Base-by-base conservation (phyloP, 2,113 vertebrate genomes). In the Pterocles burchelli region DNA sequence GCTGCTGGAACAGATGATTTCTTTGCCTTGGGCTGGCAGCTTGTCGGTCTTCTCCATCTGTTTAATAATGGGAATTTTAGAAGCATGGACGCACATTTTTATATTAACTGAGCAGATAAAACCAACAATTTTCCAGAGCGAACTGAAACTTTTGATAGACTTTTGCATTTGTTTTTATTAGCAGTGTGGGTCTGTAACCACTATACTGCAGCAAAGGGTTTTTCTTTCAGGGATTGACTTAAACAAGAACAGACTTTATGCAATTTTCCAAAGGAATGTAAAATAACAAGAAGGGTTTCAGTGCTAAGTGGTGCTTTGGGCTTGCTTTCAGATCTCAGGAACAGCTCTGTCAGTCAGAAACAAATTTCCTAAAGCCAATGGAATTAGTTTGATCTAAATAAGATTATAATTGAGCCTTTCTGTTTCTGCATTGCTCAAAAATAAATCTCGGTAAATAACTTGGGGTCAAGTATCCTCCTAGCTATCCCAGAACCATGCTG, bases 311-410 rank as follows among this genome's bases (percentile, higher is more conserved):
- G 51, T 6, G 10, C 51, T 92, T 85, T 1, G 2, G 82, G 65
- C 59, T 90, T 89, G 63, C 68, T 86, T 91, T 85, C 51, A 48
- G 45, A 86, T 90, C 51, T 71, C 46, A 41, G 67, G 79, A 96
- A 52, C 57, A 65, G 46, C 45, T 90, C 68, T 90, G 63, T 90
- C 82, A 90, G 63, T 71, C 78, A 91, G 75, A 24, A 92, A n/a
- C 52, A 90, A 88, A 90, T 90, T 81, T 93, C 17, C 52, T 75
- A 80, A 88, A 93, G 79, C 65, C 9, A 94, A 31, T 68, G 67
- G 79, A 95, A 86, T 96, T 94, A 93, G 78, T 90, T 88, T 84
- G 52, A 28, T 93, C 72, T 90, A 91, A 93, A 92, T 90, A 91
- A 92, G 85, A 71, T 91, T 93, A 83, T 93, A 96, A 93, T 85